Evolutionary conservation across 2,888 invertebrate genomes (phyloP), one percentile per base, ranked within the genome.

Genomic region (Cataglyphis rosenhaueri): DNA sequence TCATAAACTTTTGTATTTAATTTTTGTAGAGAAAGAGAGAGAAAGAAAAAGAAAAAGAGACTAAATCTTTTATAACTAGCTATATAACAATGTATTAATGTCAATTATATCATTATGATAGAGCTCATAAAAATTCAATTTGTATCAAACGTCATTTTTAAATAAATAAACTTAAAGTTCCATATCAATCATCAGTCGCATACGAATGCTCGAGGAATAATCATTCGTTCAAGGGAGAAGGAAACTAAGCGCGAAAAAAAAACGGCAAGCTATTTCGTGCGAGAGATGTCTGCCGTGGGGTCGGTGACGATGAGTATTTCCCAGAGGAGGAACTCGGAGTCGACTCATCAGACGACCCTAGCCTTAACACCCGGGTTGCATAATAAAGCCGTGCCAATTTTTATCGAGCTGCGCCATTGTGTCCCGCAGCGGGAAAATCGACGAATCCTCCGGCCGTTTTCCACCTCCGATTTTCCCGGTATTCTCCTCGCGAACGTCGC

Each of bases 341-440:
- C 91, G 88, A 91, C 92, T 93, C 92, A 93, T 93, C 93, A 92
- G 90, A 86, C 91, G 88, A 89, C 86, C 91, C 90, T 88, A 83
- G 82, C 85, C 86, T 86, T 87, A 91, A 91, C 91, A 88, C 90
- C 85, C 86, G 91, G 85, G 87, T 90, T 92, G 92, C 93, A 93
- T 93, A 93, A 93, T 93, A 93, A 93, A 92, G 91, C 90, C 89
- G 88, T 90, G 90, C 87, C 92, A 91, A 92, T 93, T 93, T 92
- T 92, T 90, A 89, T 89, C 86, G 84, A 73, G 88, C 84, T 81
- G 86, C 8, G 48, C 87, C 86, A 84, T 88, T 87, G 87, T 86
- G 85, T 79, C 48, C n/a, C 74, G 81, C 71, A 76, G 87, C 89
- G 62, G 73, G 82, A n/a, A n/a, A 71, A 71, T 82, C 81, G 75